Base-by-base conservation (phyloP, 1,140 invertebrate species). In the Leptinotarsa defecta region DNA sequence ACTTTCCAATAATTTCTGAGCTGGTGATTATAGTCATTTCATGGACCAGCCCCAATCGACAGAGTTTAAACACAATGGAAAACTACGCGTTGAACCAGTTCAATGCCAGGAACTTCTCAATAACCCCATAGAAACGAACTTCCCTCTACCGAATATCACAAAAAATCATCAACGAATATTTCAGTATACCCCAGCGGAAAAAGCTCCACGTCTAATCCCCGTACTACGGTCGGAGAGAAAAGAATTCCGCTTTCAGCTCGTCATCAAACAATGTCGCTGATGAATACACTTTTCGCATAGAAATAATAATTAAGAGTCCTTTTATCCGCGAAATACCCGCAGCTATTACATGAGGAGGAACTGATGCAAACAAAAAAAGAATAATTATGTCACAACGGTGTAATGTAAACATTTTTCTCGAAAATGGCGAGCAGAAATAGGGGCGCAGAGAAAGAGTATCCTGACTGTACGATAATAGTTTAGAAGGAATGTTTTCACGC, bases 221-320 rank as follows among this genome's bases (percentile, higher is more conserved):
- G 52, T n/a, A 19, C 52, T 17, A 57, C 17, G 11, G 13, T 57
- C 52, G 15, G 3, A 57, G 6, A 57, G 52, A 57, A 57, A 15
- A 57, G n/a, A 57, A 57, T 57, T 57, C n/a, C 52, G 52, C 52
- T 57, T 13, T 57, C 52, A 57, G 52, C 52, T 57, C 52, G 17
- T 57, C 52, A 19, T 57, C 52, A 57, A n/a, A 57, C 52, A 57
- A 57, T 57, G 52, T 57, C 52, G 13, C 52, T 57, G 52, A 57
- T 57, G 52, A 57, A 57, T 57, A 57, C 52, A 57, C 52, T 57
- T 57, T 57, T 57, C 52, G 52, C 52, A 57, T 57, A 13, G n/a
- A 57, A 57, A 57, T 57, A 57, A 57, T 57, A 57, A 57, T 57
- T 57, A 57, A 57, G 52, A 57, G 52, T 57, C 52, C 6, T 15